Evolutionary conservation across 1,140 invertebrate genomes (phyloP).

Genomic region (Cephus cinctus): DNA sequence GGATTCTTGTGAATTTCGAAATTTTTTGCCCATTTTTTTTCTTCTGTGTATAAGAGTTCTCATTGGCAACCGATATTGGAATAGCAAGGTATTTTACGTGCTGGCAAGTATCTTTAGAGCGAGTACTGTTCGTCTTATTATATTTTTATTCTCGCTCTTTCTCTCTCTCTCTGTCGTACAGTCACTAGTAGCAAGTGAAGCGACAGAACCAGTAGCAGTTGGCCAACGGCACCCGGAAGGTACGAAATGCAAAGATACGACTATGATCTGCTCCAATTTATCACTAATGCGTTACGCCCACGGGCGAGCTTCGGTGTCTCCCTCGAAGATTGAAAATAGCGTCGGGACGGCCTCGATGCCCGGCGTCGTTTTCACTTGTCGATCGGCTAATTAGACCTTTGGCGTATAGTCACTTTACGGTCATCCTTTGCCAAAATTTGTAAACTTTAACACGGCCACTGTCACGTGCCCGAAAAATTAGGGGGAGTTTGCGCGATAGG

Average conservation of each 20-base stretch:
- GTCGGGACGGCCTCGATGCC: constrained; percentile 2
- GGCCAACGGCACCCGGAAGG: constrained; percentile 48
- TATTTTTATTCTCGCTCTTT: too few species aligned
- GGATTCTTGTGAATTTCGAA: neutral
- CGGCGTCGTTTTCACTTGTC: too few species aligned
- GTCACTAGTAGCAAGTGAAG: neutral
- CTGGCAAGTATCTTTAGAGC: constrained; percentile 44
- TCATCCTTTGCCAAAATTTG: too few species aligned
- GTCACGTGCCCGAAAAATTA: too few species aligned
- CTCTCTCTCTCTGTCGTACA: too few species aligned
- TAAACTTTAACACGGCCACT: too few species aligned
- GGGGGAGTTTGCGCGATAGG: too few species aligned
- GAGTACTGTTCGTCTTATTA: constrained; percentile 35
- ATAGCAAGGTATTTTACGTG: constrained; percentile 15
- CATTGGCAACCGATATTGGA: constrained; percentile 39
- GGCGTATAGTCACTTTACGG: too few species aligned
- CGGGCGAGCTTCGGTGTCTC: too few species aligned
- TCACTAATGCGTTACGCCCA: constrained; percentile 50
- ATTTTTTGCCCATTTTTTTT: neutral
- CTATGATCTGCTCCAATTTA: constrained; percentile 50
- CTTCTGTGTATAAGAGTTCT: constrained; percentile 5
- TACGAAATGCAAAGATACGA: constrained; percentile 41
- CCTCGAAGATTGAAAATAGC: constrained; percentile 45
- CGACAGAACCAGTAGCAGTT: constrained; percentile 29
- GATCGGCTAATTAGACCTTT: too few species aligned